A percentile compares a stretch with the other conserved stretches of the same genome.
These are phyloP conservation scores for Eumeta japonica DNA, from an alignment of 1,140 invertebrate species.

Conservation along the genomic window DNA sequence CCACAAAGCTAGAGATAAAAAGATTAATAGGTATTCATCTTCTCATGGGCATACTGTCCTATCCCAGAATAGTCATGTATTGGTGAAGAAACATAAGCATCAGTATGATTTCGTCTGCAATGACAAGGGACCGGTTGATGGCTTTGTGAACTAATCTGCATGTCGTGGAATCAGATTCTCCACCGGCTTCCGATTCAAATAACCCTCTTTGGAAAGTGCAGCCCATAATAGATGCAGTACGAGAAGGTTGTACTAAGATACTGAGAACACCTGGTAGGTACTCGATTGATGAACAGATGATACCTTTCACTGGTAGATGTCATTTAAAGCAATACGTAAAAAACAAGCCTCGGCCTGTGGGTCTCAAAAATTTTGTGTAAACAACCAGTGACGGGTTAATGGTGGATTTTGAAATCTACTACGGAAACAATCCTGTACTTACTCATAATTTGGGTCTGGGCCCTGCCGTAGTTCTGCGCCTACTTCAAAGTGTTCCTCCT, in stretches of 20 bases:
- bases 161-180: conserved; percentile 1
- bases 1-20: conserved; percentile 2
- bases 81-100: conserved; percentile 7
- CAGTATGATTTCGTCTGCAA: conserved; percentile 5
- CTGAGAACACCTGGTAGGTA: conserved; percentile 3
- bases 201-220: no score
- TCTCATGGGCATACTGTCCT: conserved; percentile 7
- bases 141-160: conserved; percentile 5
- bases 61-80: conserved; percentile 7
- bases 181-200: conserved; percentile 3
- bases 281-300: no score
- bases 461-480: conserved; percentile 6
- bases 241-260: conserved; percentile 9
- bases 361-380: conserved; percentile 15
- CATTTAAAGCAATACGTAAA: conserved; percentile 1
- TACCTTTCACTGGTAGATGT: conserved; percentile 8
- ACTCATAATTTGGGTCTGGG: conserved; percentile 7
- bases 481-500: conserved; percentile 6
- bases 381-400: conserved; percentile 13
- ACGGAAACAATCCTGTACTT: conserved; percentile 2
- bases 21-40: conserved; percentile 7
- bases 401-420: conserved; percentile 16
- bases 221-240: no score
- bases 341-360: conserved; percentile 4
- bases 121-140: conserved; percentile 5